These are phyloP conservation scores for Hydrochoerus hydrochaeris DNA, from an alignment of 2,113 vertebrate species.

Conservation along the genomic window DNA sequence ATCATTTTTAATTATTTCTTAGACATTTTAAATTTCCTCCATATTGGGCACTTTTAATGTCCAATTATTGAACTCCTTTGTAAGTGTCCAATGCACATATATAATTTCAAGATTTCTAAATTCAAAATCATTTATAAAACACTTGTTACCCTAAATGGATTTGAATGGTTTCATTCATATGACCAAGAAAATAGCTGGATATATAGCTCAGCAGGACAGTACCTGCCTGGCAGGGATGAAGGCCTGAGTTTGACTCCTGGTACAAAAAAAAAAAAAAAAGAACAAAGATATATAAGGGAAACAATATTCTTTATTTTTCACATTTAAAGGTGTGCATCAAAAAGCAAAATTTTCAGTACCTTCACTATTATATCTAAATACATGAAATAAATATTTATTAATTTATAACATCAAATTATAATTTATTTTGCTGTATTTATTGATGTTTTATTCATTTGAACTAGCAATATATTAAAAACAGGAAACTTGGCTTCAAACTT, in stretches of 20 bases:
- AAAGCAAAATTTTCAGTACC: not conserved
- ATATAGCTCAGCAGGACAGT: too few species aligned
- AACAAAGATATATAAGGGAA: not conserved
- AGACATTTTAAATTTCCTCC: not conserved
- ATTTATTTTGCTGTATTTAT: not conserved
- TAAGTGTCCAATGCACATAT: not conserved
- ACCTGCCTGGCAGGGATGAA: too few species aligned
- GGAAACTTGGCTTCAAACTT: not conserved
- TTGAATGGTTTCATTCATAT: not conserved
- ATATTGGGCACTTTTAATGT: too few species aligned
- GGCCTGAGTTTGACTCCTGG: too few species aligned
- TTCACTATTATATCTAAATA: not conserved
- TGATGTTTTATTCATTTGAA: not conserved
- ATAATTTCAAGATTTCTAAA: not conserved
- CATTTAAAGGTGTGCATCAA: not conserved
- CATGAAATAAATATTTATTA: not conserved
- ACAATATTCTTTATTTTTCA: not conserved
- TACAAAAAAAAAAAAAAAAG: too few species aligned
- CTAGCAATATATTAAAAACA: not conserved
- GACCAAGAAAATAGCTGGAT: not conserved
- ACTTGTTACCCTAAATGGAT: not conserved
- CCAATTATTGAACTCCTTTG: too few species aligned
- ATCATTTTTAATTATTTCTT: not conserved
- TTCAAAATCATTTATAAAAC: not conserved
- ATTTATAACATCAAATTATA: conserved; percentile 5